A percentile compares a stretch with the other conserved stretches of the same genome.
phyloP scores from a whole-genome alignment of 2,797 vertebrate genomes.

The Danio kyathit region DNA sequence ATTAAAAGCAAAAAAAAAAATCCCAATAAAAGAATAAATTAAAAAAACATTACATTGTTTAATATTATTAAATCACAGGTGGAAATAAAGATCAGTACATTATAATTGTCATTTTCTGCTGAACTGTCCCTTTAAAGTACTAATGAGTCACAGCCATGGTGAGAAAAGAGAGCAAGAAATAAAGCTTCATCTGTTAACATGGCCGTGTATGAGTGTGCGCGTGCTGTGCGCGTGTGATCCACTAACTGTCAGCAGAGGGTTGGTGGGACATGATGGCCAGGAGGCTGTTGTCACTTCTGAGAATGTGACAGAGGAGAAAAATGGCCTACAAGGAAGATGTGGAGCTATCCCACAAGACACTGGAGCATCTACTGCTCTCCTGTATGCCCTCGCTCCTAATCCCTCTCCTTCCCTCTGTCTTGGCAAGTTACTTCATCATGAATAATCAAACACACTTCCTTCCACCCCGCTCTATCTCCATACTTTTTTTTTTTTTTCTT shows the following conservation, averaged over 20 bases:
- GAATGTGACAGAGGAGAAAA: constrained; percentile 52
- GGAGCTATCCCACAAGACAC: constrained; percentile 50
- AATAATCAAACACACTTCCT: constrained; percentile 56
- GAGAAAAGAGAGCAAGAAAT: not conserved
- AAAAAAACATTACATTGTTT: not conserved
- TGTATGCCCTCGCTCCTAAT: constrained; percentile 37
- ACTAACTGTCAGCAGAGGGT: constrained; percentile 40
- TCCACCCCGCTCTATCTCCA: constrained; percentile 6
- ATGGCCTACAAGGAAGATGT: constrained; percentile 47
- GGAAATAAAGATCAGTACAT: not conserved
- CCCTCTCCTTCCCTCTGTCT: constrained; percentile 19
- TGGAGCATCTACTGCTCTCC: constrained; percentile 31
- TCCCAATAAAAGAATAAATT: too few species aligned
- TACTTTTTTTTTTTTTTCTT: constrained; percentile 12
- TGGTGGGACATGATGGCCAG: constrained; percentile 45
- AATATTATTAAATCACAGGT: not conserved
- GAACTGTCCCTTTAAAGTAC: not conserved
- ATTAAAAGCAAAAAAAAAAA: not conserved
- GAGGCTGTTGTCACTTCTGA: constrained; percentile 61
- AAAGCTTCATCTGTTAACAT: constrained; percentile 25
- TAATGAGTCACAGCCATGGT: constrained; percentile 6
- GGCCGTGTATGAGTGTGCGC: constrained; percentile 9
- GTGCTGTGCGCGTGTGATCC: constrained; percentile 8
- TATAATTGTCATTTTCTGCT: not conserved
- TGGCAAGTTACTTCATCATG: constrained; percentile 48